Conservation (phyloP, 2,797 vertebrate genomes). For the Eulemur albifrons region DNA sequence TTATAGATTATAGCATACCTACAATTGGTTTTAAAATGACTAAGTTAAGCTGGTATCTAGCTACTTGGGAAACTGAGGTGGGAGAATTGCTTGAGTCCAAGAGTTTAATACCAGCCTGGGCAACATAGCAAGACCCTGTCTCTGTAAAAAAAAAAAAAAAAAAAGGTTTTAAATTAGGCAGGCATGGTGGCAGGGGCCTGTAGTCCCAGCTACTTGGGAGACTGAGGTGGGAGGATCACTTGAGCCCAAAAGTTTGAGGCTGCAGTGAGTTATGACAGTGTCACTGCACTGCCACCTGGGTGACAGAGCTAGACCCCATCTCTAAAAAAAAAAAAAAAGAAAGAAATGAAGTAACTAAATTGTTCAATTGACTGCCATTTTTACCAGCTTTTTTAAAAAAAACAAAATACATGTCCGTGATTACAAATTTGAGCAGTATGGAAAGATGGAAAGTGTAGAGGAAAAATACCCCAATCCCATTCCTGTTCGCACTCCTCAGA, state of each 20-base stretch:
- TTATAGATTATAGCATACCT: background rate
- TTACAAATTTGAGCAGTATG: background rate
- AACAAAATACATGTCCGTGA: background rate
- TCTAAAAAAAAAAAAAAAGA: background rate
- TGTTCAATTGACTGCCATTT: conserved; percentile 13
- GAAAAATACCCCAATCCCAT: background rate
- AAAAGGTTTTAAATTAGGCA: background rate
- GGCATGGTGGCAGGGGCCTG: background rate
- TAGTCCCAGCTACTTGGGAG: background rate
- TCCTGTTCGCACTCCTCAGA: background rate
- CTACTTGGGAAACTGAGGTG: background rate
- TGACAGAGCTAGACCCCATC: background rate
- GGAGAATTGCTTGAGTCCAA: background rate
- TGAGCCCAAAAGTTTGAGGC: background rate
- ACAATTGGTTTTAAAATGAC: conserved; percentile 21
- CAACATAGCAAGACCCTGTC: background rate
- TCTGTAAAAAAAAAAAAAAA: background rate
- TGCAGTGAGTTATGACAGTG: background rate
- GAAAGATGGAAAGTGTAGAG: background rate
- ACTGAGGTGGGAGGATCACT: background rate
- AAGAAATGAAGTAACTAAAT: background rate
- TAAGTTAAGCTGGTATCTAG: background rate
- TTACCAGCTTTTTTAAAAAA: background rate
- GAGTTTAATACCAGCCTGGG: background rate
- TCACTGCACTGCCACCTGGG: background rate